Base-by-base conservation (phyloP, 2,797 vertebrate genomes). In the Lutjanus argentimaculatus region DNA sequence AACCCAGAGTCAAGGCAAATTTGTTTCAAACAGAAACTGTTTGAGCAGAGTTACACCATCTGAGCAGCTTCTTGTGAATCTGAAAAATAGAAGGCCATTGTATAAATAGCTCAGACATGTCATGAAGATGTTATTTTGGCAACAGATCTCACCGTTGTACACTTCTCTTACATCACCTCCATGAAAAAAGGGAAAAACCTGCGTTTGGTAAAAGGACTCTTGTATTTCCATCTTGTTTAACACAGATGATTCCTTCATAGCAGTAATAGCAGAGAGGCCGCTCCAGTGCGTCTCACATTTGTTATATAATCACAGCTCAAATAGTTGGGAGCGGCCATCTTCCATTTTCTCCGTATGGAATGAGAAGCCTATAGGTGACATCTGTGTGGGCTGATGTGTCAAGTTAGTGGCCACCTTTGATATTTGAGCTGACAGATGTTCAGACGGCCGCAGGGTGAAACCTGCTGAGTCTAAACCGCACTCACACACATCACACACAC, bases 341-440 rank as follows among this genome's bases (percentile, higher is more conserved):
- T 88, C 14, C 4, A 36, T 83, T 83, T 74, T 81, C 59, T 52
- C 8, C 16, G 7, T 36, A 68, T 58, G 77, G 80, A 86, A 75
- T 8, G 22, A 49, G 48, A 83, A 2, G 51, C 78, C 84, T 77
- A 43, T 22, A 75, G 84, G 83, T 88, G 88, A 88, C 83, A 76
- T 57, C 68, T 88, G 67, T 21, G 67, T 59, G 57, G 80, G 70
- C 66, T 30, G 49, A 83, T 83, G 72, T 75, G 75, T 81, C 79
- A 65, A 46, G 57, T 77, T 77, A 16, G 67, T 72, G 81, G 15
- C 56, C 69, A 79, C 62, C 90, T 94, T 94, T 94, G 92, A 93
- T 93, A 93, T 91, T 48, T 65, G 86, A 94, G 78, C 89, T 46
- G 66, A 77, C 88, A 92, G 90, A 89, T 91, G 90, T 87, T 89